These are phyloP conservation scores for Phaenicophaeus curvirostris DNA, from an alignment of 2,797 vertebrate species.

Conservation along the genomic window DNA sequence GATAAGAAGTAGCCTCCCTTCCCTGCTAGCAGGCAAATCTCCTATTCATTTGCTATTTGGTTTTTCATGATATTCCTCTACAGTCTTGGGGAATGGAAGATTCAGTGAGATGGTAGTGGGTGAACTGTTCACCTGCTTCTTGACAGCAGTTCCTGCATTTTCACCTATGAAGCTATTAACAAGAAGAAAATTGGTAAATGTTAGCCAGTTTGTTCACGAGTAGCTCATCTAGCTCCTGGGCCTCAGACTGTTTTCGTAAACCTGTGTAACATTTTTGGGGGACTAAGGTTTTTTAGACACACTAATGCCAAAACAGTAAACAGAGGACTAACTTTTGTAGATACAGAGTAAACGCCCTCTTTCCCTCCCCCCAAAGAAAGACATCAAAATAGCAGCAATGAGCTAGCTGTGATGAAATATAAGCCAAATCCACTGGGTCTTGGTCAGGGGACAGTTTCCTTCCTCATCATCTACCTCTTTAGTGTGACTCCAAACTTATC, in stretches of 20 bases:
- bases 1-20: neutral
- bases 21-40: neutral
- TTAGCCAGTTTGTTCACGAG: neutral
- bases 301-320: neutral
- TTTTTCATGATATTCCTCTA: neutral
- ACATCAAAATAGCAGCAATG: neutral
- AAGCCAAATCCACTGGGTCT: neutral
- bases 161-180: neutral
- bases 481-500: neutral
- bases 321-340: neutral
- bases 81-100: neutral
- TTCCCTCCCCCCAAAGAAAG: neutral
- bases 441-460: neutral
- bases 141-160: neutral
- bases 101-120: neutral
- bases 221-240: neutral
- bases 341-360: too few relatives aligned
- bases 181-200: neutral
- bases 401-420: neutral
- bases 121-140: neutral
- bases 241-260: neutral
- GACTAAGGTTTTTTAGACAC: neutral
- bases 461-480: neutral
- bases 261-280: rapidly evolving
- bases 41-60: neutral